Base-by-base conservation (phyloP, 2,113 vertebrate species). In the Dicaeum eximium region DNA sequence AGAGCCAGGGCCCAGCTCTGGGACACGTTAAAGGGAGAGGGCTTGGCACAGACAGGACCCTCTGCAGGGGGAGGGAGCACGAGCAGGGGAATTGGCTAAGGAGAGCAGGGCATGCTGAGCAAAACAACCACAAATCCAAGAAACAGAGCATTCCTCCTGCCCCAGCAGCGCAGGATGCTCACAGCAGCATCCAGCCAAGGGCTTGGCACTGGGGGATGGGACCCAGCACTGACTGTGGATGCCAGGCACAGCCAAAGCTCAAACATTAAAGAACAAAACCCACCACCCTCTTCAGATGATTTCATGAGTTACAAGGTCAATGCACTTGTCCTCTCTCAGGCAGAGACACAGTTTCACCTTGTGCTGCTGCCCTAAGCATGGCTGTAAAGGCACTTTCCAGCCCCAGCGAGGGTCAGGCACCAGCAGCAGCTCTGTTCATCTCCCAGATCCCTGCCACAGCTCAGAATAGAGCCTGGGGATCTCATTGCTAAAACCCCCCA, bases 271-370 rank as follows among this genome's bases (percentile, higher is more conserved):
- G 38, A 40, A 25, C 10, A 74, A 47, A 66, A 54, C 30, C 18
- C 64, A 2, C 11, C 38, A 14, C 8, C 10, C 14, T 33, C 48
- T 64, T 35, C 30, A 35, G 37, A 30, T 13, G 33, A 85, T 60
- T 81, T 48, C 21, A 50, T 1, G 1, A 70, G 72, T 51, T 38
- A 27, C 23, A 13, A 51, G 35, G 47, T 66, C 69, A 37, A 10
- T 0, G 64, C 0, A 0, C 23, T 57, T 2, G 20, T 58, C 14
- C 38, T 56, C 24, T 48, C 62, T 13, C 1, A 2, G 44, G 57
- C 35, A 70, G n/a, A 65, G n/a, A 18, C 2, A 2, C 48, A 37
- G 30, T 57, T 5, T 90, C 85, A 31, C 70, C 47, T 79, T 4
- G 35, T 53, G 80, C 62, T 83, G 67, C 86, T 77, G 62, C 54